Percentiles rank a stretch among this genome's conserved stretches.
phyloP scores from a whole-genome alignment of 2,888 invertebrate genomes.

The Melitaea athalia region DNA sequence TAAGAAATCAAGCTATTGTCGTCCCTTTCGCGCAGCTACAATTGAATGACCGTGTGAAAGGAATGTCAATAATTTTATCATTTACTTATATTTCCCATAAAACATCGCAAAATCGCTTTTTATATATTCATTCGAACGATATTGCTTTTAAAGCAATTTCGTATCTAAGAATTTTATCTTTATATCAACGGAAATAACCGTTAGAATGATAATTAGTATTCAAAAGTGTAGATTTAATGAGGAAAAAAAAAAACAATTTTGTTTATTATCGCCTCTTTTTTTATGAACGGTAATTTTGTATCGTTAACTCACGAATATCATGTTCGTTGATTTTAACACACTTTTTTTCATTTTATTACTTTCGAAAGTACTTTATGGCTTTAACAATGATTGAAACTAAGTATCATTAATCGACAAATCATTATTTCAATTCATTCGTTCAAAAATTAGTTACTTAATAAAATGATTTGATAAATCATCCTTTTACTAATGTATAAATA shows the following conservation, averaged over 20 bases:
- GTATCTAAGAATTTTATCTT: conserved; percentile 4
- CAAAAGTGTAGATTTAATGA: conserved; percentile 31
- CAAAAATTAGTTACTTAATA: neutral
- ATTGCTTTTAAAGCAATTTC: neutral
- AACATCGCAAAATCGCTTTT: neutral
- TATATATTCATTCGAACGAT: neutral
- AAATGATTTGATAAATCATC: neutral
- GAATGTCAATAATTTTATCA: neutral
- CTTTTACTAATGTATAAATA: neutral
- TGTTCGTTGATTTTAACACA: conserved; percentile 11
- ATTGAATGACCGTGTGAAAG: neutral
- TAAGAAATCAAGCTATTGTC: neutral
- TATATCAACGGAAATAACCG: conserved; percentile 11
- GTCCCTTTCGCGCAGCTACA: neutral
- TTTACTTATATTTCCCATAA: neutral
- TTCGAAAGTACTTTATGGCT: conserved; percentile 14
- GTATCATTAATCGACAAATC: neutral
- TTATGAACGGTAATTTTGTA: conserved; percentile 25
- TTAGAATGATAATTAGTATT: conserved; percentile 23
- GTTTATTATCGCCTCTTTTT: conserved; percentile 31
- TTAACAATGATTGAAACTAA: neutral
- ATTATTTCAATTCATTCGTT: neutral
- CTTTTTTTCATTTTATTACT: conserved; percentile 17
- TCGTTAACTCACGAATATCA: conserved; percentile 16
- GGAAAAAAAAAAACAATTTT: conserved; percentile 35